Evolutionary conservation across 2,888 invertebrate species (phyloP).

Genomic region (Acrobeloides nanus): DNA sequence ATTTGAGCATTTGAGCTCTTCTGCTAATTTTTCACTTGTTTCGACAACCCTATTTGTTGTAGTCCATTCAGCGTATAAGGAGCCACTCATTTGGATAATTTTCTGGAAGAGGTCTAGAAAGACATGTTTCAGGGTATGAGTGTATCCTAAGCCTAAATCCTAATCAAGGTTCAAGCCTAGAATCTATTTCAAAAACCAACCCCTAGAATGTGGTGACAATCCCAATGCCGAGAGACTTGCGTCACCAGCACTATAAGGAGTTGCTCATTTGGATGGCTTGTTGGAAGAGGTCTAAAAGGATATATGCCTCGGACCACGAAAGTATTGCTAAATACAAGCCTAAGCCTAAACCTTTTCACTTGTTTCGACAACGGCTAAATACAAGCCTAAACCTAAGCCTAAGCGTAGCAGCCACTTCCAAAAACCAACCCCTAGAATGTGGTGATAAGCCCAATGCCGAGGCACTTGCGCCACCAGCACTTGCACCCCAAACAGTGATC

Average conservation of each 20-base stretch:
- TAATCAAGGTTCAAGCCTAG: neutral
- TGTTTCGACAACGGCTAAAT: too few relatives aligned
- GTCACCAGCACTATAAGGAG: constrained; percentile 24
- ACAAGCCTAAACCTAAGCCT: too few relatives aligned
- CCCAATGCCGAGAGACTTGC: constrained; percentile 6
- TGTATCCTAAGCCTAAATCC: too few relatives aligned
- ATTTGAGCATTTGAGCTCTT: constrained; percentile 7
- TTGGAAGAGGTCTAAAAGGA: constrained; percentile 22
- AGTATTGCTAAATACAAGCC: too few relatives aligned
- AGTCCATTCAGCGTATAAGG: constrained; percentile 17
- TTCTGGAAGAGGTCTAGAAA: constrained; percentile 25
- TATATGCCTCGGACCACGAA: too few relatives aligned
- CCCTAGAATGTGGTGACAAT: constrained; percentile 13
- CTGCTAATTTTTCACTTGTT: constrained; percentile 12
- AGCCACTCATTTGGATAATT: constrained; percentile 26
- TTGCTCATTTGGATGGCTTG: constrained; percentile 28
- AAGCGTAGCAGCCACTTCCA: too few relatives aligned
- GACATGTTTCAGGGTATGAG: too few relatives aligned
- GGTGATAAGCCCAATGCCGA: constrained; percentile 15
- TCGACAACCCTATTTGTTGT: constrained; percentile 1
- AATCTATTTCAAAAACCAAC: too few relatives aligned
- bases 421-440: constrained; percentile 10
- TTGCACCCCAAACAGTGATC: constrained; percentile 17
- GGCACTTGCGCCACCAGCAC: constrained; percentile 16
- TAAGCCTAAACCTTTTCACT: too few relatives aligned